Base-by-base conservation (phyloP, 2,888 invertebrate genomes). In the Microplitis manilae region DNA sequence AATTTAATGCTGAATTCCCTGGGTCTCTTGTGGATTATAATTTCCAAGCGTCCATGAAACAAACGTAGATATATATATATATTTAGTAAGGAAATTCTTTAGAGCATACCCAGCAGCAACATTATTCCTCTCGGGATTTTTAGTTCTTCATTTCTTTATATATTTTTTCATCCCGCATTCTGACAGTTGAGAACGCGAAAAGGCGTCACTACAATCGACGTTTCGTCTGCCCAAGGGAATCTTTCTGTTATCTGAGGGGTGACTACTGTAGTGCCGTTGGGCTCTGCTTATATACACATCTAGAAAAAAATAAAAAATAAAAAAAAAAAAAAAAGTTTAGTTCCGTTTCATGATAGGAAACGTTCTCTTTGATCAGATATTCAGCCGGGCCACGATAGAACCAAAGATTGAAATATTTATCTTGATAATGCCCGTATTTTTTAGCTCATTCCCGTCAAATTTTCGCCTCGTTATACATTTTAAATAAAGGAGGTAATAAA, bases 351-450 rank as follows among this genome's bases (percentile, higher is more conserved):
- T 30, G 30, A 30, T 30, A 30, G 78, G 78, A 74, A 60, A 50
- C 6, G 68, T 73, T 76, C 69, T 77, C 82, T 83, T 83, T 83
- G 82, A 83, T 82, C 80, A 79, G 79, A 79, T 79, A 83, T 83
- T 81, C 81, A 81, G 79, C 77, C 78, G 75, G 76, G 76, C 60
- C 67, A 64, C 76, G 39, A 67, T 67, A 71, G 69, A 64, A 41
- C 13, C 60, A 40, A 15, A 67, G 65, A 73, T 59, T 40, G 17
- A 65, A 59, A 59, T 61, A 74, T 77, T 80, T 72, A 78, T 79
- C 77, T 77, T 77, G 78, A 81, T 81, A 79, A 78, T 71, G 79
- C 81, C 79, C 81, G 77, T 81, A 81, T 79, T 79, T 79, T 76
- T 71, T 74, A 68, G 69, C 70, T 75, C 65, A 64, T 74, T 75